phyloP scores from a whole-genome alignment of 2,113 vertebrate genomes.

The Amphilophus citrinellus region DNA sequence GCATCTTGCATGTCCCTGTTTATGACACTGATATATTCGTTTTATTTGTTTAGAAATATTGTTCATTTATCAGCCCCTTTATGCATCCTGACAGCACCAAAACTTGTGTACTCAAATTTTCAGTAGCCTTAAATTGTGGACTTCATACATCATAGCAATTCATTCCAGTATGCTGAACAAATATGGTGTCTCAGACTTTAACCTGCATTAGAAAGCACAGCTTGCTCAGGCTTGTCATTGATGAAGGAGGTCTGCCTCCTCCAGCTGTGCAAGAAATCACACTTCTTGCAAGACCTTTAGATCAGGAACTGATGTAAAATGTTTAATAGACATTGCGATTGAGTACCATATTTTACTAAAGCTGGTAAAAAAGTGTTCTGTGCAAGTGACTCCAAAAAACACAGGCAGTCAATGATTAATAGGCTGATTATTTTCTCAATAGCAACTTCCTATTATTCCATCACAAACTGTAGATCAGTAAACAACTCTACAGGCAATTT shows the following conservation, averaged over 20 bases:
- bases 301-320: slow-evolving; percentile 33
- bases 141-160: slow-evolving; percentile 13
- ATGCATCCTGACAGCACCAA: not conserved
- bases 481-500: not conserved
- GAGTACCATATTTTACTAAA: not conserved
- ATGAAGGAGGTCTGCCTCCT: slow-evolving; percentile 69
- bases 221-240: slow-evolving; percentile 64
- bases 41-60: not conserved
- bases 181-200: slow-evolving; percentile 6
- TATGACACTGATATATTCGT: not conserved
- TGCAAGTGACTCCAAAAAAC: not conserved
- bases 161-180: slow-evolving; percentile 19
- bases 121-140: not conserved
- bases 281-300: slow-evolving; percentile 28
- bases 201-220: slow-evolving; percentile 33
- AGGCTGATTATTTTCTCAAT: not conserved
- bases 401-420: not conserved
- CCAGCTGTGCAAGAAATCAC: slow-evolving; percentile 72
- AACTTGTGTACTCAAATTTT: not conserved
- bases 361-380: not conserved
- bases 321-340: slow-evolving; percentile 13
- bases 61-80: not conserved
- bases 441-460: not conserved
- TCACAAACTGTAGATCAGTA: not conserved
- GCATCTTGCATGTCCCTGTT: not conserved